Evolutionary conservation across 2,797 vertebrate species (phyloP).

Genomic region (Megaceryle alcyon): DNA sequence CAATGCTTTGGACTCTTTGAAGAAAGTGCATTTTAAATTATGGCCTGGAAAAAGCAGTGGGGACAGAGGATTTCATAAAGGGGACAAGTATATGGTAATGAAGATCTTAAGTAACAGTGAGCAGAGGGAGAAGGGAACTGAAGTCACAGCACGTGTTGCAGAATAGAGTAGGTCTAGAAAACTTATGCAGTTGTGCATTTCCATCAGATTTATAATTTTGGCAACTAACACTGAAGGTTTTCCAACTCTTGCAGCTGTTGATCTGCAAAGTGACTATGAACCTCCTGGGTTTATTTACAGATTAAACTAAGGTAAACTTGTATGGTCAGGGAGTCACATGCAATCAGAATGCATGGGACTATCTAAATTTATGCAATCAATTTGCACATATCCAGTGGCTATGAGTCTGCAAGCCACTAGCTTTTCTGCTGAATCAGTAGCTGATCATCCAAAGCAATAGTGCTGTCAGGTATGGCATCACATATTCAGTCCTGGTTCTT

Average conservation of each 20-base stretch:
- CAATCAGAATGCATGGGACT: background rate
- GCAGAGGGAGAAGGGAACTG: background rate
- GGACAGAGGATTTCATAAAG: background rate
- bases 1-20: background rate
- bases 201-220: background rate
- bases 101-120: background rate
- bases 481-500: background rate
- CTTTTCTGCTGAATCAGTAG: background rate
- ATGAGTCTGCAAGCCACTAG: background rate
- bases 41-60: background rate
- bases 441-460: background rate
- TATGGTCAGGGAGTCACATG: background rate
- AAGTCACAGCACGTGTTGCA: background rate
- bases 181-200: background rate
- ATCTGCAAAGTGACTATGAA: background rate
- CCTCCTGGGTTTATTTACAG: background rate
- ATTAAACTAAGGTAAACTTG: background rate
- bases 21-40: background rate
- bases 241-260: background rate
- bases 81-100: background rate
- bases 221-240: background rate
- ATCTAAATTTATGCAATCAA: background rate
- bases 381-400: background rate
- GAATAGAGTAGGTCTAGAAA: background rate
- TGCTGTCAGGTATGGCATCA: background rate